Base-by-base conservation (phyloP, 1,140 invertebrate species). In the Eueides isabella region DNA sequence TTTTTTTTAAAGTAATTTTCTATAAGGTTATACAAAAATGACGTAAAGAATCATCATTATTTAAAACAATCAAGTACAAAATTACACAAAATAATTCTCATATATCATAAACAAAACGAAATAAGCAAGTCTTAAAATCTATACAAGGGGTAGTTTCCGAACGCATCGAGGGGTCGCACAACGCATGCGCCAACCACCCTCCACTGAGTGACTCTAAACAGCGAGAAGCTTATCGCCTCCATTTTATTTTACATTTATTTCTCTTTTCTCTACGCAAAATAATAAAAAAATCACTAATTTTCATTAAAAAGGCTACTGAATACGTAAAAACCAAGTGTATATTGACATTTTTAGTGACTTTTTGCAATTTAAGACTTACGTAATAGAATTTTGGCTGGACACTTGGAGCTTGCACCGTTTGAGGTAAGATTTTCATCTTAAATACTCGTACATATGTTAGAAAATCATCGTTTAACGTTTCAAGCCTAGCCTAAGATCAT, bases 201-300 rank as follows among this genome's bases (percentile, higher is more conserved):
- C 61, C 28, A 71, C 7, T 28, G 63, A 73, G 76, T 84, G 81
- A 89, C 85, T 85, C 81, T 83, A 84, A 85, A 77, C 31, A 82
- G 82, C 79, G 73, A 65, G 64, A 75, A 67, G 76, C 80, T 64
- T 77, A 79, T 61, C 75, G 81, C 76, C 85, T 76, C 86, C 88
- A 90, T 90, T 88, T 90, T 90, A 88, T 88, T 88, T 69, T 88
- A 77, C 82, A 82, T 85, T 86, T 87, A 84, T 86, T 85, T 80
- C 71, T 72, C 74, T 81, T 83, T 83, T 72, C 19, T 23, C 23
- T 12, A 26, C 7, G 26, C 48, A 55, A 55, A n/a, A 26, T 55
- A n/a, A 26, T 55, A n/a, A 12, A 55, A 55, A 55, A 26, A 23
- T 5, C 6, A 23, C 11, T 23, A 12, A 23, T 11, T 55, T 1